Evolutionary conservation across 2,797 vertebrate genomes (phyloP).

Genomic region (Nothura maculosa): DNA sequence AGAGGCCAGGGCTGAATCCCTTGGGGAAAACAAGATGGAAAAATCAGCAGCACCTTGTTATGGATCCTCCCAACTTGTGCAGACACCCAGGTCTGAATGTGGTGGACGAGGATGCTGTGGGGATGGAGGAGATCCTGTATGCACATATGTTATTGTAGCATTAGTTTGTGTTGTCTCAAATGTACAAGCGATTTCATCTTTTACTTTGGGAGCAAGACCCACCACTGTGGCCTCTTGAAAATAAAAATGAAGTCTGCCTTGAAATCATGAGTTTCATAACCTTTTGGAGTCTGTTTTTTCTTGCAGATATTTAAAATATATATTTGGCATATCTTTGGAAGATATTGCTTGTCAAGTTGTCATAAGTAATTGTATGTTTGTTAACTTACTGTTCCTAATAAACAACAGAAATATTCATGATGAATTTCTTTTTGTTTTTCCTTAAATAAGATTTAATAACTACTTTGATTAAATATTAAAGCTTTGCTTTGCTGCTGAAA

Average conservation of each 20-base stretch:
- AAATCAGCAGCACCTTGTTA: not conserved
- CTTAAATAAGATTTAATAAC: not conserved
- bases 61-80: not conserved
- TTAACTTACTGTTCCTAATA: slow-evolving; percentile 41
- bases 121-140: not conserved
- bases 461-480: slow-evolving; percentile 58
- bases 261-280: not conserved
- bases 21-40: not conserved
- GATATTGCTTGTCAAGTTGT: slow-evolving; percentile 43
- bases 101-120: rapidly evolving
- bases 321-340: not conserved
- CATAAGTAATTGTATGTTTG: slow-evolving; percentile 31
- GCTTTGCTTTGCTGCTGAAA: not conserved
- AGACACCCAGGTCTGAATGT: not conserved
- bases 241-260: not conserved
- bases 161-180: not conserved
- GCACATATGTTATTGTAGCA: rapidly evolving
- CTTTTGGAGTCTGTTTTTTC: slow-evolving; percentile 9
- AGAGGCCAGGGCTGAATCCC: not conserved
- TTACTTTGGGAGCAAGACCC: not conserved
- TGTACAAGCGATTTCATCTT: not conserved
- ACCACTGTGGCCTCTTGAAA: not conserved
- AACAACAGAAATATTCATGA: slow-evolving; percentile 35
- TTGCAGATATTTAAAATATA: not conserved
- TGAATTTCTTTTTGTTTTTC: slow-evolving; percentile 20